Evolutionary conservation across 2,888 invertebrate genomes (phyloP).

Genomic region (Miltochrista miniata): DNA sequence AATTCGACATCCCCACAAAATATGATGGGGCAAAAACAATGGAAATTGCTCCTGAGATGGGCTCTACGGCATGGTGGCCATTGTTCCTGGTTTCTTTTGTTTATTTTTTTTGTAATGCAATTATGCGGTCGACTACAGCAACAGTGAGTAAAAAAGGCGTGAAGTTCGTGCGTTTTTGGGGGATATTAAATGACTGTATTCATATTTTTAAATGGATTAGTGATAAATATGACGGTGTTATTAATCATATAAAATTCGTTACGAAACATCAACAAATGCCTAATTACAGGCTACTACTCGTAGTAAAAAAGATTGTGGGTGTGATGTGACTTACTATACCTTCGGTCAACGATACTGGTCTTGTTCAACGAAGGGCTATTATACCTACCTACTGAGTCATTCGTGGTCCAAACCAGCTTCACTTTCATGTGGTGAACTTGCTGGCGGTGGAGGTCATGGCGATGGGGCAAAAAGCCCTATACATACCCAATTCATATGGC

Average conservation of each 20-base stretch:
- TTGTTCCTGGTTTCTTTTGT: slow-evolving; percentile 64
- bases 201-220: slow-evolving; percentile 26
- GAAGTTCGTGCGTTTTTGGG: slow-evolving; percentile 54
- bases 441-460: no score
- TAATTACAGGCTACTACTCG: no score
- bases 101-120: slow-evolving; percentile 61
- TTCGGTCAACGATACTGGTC: no score
- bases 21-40: slow-evolving; percentile 63
- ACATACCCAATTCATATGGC: no score
- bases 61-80: slow-evolving; percentile 62
- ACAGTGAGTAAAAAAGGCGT: slow-evolving; percentile 51
- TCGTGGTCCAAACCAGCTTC: no score
- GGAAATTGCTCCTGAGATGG: slow-evolving; percentile 58
- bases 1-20: slow-evolving; percentile 47
- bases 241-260: slow-evolving; percentile 11
- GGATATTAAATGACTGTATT: slow-evolving; percentile 37
- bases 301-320: no score
- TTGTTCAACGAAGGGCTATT: no score
- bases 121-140: slow-evolving; percentile 49
- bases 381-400: no score
- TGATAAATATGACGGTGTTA: slow-evolving; percentile 3
- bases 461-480: no score
- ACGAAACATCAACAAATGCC: slow-evolving; percentile 3
- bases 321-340: no score
- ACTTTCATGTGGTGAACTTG: no score